A percentile compares a stretch with the other conserved stretches of the same genome.
Evolutionary conservation across 2,888 invertebrate genomes (phyloP).

Genomic region (Papilio gigon): DNA sequence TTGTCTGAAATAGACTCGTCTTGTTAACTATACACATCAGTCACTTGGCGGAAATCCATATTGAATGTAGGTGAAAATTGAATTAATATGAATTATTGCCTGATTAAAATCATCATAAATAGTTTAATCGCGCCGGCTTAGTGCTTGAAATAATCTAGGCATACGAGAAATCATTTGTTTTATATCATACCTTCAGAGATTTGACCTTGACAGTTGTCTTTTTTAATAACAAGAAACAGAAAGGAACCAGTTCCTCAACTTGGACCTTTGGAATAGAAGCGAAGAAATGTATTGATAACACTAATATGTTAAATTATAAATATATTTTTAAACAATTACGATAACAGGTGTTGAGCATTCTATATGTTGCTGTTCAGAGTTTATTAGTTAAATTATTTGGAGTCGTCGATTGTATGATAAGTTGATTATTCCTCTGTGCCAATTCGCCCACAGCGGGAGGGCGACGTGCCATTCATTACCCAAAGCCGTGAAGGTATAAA

Average conservation of each 20-base stretch:
- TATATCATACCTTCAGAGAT: too few relatives aligned
- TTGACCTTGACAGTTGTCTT: too few relatives aligned
- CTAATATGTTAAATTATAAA: too few relatives aligned
- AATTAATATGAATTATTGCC: constrained; percentile 32
- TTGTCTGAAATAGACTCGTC: constrained; percentile 38
- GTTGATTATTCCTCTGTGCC: constrained; percentile 55
- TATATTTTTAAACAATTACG: not conserved
- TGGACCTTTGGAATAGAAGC: too few relatives aligned
- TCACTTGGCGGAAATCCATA: constrained; percentile 39
- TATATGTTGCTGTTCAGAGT: not conserved
- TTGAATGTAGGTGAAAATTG: constrained; percentile 34
- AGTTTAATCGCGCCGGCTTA: too few relatives aligned
- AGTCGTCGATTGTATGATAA: constrained; percentile 50
- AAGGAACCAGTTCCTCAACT: too few relatives aligned
- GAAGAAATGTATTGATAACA: too few relatives aligned
- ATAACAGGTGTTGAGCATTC: not conserved
- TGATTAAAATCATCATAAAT: not conserved
- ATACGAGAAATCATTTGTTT: too few relatives aligned
- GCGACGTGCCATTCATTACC: constrained; percentile 57
- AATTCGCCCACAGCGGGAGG: constrained; percentile 59
- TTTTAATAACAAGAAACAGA: too few relatives aligned
- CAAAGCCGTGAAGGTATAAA: constrained; percentile 40
- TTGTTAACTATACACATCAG: constrained; percentile 33
- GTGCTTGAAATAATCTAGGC: too few relatives aligned
- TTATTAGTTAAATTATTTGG: constrained; percentile 12